Base-by-base conservation (phyloP, 2,888 invertebrate species). In the Ormyrus thymus region DNA sequence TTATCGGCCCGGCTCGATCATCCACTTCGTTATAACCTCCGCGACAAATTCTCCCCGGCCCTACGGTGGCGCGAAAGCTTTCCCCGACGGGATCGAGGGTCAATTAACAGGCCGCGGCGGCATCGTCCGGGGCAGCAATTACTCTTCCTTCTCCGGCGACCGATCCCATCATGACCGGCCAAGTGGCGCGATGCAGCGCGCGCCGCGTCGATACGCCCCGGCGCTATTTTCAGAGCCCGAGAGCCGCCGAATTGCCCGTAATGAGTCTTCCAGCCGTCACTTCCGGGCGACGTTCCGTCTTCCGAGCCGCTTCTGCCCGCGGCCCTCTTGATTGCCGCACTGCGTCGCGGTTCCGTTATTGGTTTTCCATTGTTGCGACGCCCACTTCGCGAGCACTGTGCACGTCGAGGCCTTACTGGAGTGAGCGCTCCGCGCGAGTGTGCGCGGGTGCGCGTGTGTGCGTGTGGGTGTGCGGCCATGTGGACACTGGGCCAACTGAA, bases 291-390 rank as follows among this genome's bases (percentile, higher is more conserved):
- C 4, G 4, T 29, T 29, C 29, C 29, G 29, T 29, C 29, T 29
- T 29, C 29, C 4, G 29, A 29, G 29, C 29, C 29, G 29, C 4
- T 29, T 45, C 55, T 58, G 13, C 45, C 48, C 29, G 11, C 51
- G 45, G 45, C 9, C 29, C 48, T 11, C 15, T 48, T 77, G 56
- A 71, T 72, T 70, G 72, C 72, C 65, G 58, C 65, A 59, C 15
- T 72, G 72, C 66, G 66, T 55, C 55, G 29, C 29, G 45, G 29
- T 71, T 65, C 73, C 78, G 66, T 55, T 78, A 73, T 78, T 78
- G 73, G 55, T 66, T 78, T 65, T 51, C 66, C 68, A 61, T 78
- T 73, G 72, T 66, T 61, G 46, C 29, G n/a, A 29, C 50, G 65
- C 65, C 29, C 51, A 65, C 50, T 9, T 6, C 10, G 64, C 29